phyloP scores from a whole-genome alignment of 2,888 invertebrate genomes.

The Dysmachus trigonus region DNA sequence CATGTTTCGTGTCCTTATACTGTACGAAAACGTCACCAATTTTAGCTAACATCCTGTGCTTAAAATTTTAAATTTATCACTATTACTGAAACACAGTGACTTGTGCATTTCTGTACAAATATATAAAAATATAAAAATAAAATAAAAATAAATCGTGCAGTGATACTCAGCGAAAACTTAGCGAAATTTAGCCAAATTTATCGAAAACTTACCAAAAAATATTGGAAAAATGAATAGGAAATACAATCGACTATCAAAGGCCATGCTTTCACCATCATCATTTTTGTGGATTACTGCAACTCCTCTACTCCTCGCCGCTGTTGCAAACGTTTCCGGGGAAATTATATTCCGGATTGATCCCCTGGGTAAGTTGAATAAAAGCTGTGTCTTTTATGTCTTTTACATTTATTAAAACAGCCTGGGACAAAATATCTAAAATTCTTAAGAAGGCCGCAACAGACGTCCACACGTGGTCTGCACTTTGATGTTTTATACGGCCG shows the following conservation, averaged over 20 bases:
- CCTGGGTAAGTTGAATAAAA: not conserved
- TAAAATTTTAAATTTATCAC: not conserved
- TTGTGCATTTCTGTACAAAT: not conserved
- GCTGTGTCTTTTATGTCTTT: no score
- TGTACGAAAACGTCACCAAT: not conserved
- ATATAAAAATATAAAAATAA: no score
- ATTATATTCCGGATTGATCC: constrained; percentile 57
- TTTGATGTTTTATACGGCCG: no score
- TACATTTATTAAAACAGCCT: no score
- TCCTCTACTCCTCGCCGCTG: not conserved
- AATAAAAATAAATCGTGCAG: not conserved
- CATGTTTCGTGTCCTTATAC: not conserved
- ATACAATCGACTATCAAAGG: not conserved
- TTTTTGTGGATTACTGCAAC: constrained; percentile 6
- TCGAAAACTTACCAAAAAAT: not conserved
- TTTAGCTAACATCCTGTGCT: not conserved
- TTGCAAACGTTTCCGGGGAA: constrained; percentile 53
- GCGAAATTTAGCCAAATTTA: not conserved
- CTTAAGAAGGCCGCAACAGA: no score
- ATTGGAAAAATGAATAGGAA: constrained; percentile 26
- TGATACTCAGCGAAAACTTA: not conserved
- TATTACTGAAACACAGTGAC: not conserved
- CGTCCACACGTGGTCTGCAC: no score
- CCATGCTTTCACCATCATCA: not conserved
- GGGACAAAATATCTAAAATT: no score